Percentiles rank a stretch among this genome's conserved stretches.
phyloP scores from a whole-genome alignment of 2,113 vertebrate species.

The Protobothrops mucrosquamatus region DNA sequence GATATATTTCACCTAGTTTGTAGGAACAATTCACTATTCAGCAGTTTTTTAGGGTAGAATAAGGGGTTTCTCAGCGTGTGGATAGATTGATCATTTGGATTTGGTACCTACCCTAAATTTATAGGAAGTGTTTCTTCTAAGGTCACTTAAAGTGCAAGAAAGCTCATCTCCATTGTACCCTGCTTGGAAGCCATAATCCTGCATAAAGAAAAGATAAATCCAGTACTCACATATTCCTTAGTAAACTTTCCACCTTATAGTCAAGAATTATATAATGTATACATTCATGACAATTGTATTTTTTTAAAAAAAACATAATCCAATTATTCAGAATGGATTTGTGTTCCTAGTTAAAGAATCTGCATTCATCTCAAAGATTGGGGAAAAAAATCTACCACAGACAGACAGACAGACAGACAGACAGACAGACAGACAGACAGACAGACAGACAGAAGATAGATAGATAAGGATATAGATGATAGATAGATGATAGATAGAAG shows the following conservation, averaged over 20 bases:
- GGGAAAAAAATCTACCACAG: too few species aligned
- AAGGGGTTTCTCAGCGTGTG: background rate
- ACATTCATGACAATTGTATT: background rate
- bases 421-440: too few species aligned
- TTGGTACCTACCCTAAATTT: conserved; percentile 75
- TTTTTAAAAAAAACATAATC: background rate
- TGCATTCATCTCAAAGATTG: too few species aligned
- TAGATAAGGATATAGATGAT: too few species aligned
- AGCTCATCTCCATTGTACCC: conserved; percentile 79
- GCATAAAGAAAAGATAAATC: background rate
- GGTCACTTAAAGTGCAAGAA: conserved; percentile 73
- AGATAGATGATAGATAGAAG: too few species aligned
- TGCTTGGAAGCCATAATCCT: conserved; percentile 78
- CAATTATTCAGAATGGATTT: too few species aligned
- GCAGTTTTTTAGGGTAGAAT: background rate
- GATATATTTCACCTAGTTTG: background rate
- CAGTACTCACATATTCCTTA: background rate
- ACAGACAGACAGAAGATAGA: too few species aligned
- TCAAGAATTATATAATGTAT: background rate
- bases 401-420: too few species aligned
- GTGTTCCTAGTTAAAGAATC: too few species aligned
- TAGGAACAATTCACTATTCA: background rate
- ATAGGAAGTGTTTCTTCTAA: conserved; percentile 75
- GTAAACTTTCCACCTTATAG: background rate
- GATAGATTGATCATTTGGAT: accelerated